Conservation (phyloP, 2,797 vertebrate genomes). For the Chaetophractus vellerosus region DNA sequence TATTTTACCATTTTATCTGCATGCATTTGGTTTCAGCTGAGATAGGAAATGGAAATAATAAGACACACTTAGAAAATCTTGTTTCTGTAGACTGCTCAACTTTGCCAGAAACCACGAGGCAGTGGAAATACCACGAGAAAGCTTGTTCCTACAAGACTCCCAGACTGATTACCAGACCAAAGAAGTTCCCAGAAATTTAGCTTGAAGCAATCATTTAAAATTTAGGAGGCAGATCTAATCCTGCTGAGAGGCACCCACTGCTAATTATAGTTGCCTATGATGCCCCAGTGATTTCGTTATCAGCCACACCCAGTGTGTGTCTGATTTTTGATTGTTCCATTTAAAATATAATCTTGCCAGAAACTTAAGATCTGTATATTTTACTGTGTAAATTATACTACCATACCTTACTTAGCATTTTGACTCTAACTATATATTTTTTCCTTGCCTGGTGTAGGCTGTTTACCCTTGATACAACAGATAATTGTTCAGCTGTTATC, state of each 20-base stretch:
- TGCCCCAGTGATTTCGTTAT: conserved; percentile 75
- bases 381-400: background rate
- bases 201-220: conserved; percentile 81
- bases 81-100: conserved; percentile 75
- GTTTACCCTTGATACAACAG: background rate
- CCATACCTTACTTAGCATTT: background rate
- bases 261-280: conserved; percentile 77
- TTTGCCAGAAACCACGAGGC: conserved; percentile 84
- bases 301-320: conserved; percentile 61
- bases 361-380: background rate
- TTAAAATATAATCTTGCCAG: conserved; percentile 16
- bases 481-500: background rate
- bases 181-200: conserved; percentile 79
- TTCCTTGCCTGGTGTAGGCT: background rate
- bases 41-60: conserved; percentile 84
- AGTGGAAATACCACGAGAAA: conserved; percentile 83
- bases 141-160: conserved; percentile 80
- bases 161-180: conserved; percentile 79
- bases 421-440: background rate
- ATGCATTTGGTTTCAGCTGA: conserved; percentile 71
- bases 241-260: conserved; percentile 70
- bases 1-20: conserved; percentile 59
- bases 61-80: conserved; percentile 81
- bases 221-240: conserved; percentile 65
- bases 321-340: conserved; percentile 67